phyloP scores from a whole-genome alignment of 1,140 invertebrate genomes.

The Drosophila prosaltans region DNA sequence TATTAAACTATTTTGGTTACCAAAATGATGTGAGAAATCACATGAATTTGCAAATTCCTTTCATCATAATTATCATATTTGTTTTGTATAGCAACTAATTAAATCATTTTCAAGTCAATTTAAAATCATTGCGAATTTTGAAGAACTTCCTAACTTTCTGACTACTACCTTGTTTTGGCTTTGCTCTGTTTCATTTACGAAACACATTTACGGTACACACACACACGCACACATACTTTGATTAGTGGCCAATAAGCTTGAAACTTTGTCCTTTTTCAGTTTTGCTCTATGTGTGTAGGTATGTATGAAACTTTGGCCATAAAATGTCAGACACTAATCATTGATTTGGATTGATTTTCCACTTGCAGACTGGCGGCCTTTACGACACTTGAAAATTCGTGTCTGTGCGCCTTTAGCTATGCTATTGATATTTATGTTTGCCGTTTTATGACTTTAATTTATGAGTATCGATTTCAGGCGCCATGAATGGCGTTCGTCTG shows the following conservation, averaged over 20 bases:
- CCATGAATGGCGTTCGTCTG: neutral
- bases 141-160: neutral
- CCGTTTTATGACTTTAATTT: slow-evolving; percentile 65
- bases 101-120: too few relatives aligned
- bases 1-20: too few relatives aligned
- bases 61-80: too few relatives aligned
- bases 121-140: too few relatives aligned
- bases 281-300: too few relatives aligned
- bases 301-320: slow-evolving; percentile 23
- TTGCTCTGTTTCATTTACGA: neutral
- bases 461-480: slow-evolving; percentile 65
- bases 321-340: slow-evolving; percentile 39
- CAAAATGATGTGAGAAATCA: too few relatives aligned
- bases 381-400: slow-evolving; percentile 50
- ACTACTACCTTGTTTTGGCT: neutral
- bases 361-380: slow-evolving; percentile 18
- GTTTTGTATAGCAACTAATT: too few relatives aligned
- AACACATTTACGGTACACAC: too few relatives aligned
- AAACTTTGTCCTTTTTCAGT: slow-evolving; percentile 1
- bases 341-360: slow-evolving; percentile 42
- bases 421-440: slow-evolving; percentile 60
- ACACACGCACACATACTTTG: neutral
- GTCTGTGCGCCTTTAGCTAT: slow-evolving; percentile 36
- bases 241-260: neutral
- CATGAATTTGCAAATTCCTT: too few relatives aligned